Evolutionary conservation across 2,113 vertebrate genomes (phyloP).

Genomic region (Pluvianellus socialis): DNA sequence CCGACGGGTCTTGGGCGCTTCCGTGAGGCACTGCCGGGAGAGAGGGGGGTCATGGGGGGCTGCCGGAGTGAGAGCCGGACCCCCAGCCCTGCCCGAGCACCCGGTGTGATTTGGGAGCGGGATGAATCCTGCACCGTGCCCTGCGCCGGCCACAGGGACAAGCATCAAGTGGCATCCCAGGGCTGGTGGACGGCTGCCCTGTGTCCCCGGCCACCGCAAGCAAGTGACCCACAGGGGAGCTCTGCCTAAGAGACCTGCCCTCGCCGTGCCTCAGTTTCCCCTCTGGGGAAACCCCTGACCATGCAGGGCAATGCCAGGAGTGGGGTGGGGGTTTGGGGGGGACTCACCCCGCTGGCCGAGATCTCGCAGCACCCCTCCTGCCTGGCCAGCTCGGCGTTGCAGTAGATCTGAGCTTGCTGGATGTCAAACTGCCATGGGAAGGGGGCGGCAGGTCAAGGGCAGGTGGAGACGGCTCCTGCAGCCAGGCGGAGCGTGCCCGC

Average conservation of each 20-base stretch:
- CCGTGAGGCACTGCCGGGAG: slow-evolving; percentile 80
- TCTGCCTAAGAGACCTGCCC: neutral
- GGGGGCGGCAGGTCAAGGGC: rapidly evolving
- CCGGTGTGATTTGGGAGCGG: rapidly evolving
- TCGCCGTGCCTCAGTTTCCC: neutral
- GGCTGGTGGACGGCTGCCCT: neutral
- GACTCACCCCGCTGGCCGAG: slow-evolving; percentile 83
- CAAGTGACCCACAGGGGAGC: neutral
- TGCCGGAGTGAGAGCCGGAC: rapidly evolving
- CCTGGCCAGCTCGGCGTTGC: slow-evolving; percentile 83
- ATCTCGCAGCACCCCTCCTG: slow-evolving; percentile 94
- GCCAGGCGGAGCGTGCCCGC: rapidly evolving
- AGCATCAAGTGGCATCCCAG: neutral
- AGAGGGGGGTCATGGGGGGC: rapidly evolving
- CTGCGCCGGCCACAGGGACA: rapidly evolving
- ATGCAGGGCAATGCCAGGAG: rapidly evolving
- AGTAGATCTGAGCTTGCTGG: slow-evolving; percentile 91
- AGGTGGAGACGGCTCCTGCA: rapidly evolving
- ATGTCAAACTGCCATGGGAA: slow-evolving; percentile 82
- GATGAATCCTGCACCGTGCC: neutral
- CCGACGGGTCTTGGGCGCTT: slow-evolving; percentile 87
- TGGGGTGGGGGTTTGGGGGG: rapidly evolving
- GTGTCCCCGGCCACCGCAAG: rapidly evolving
- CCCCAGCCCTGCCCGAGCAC: neutral
- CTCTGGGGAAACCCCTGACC: neutral